phyloP scores from a whole-genome alignment of 2,113 vertebrate species.

The Argyrosomus japonicus region DNA sequence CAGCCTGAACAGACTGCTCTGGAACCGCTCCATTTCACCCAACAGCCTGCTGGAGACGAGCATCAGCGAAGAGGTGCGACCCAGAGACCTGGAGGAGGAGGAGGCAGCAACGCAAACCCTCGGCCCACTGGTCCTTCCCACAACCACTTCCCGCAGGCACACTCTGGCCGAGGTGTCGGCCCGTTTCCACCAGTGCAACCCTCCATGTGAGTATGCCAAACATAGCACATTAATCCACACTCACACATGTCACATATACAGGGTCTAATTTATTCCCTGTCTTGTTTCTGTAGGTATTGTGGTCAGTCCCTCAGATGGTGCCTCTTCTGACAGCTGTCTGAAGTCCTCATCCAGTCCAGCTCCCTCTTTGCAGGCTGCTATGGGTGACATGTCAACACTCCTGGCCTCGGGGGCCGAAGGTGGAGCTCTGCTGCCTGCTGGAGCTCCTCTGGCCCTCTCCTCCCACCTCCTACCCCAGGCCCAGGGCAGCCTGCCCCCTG shows the following conservation, averaged over 20 bases:
- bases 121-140: conserved; percentile 79
- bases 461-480: conserved; percentile 90
- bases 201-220: conserved; percentile 88
- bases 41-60: conserved; percentile 91
- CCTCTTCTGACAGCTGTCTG: conserved; percentile 94
- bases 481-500: conserved; percentile 86
- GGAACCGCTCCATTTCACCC: conserved; percentile 90
- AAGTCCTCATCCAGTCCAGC: conserved; percentile 85
- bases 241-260: too few species aligned
- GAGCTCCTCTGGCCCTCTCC: conserved; percentile 87
- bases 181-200: conserved; percentile 88
- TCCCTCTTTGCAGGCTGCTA: conserved; percentile 65
- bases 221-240: background rate
- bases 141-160: conserved; percentile 90
- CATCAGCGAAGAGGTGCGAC: conserved; percentile 91
- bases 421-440: conserved; percentile 79
- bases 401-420: conserved; percentile 80
- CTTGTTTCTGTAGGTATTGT: conserved; percentile 86
- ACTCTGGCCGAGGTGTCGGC: conserved; percentile 93
- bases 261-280: background rate
- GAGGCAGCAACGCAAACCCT: conserved; percentile 79
- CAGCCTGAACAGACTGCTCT: conserved; percentile 86
- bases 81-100: conserved; percentile 88
- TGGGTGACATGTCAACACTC: conserved; percentile 82
- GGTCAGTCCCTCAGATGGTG: conserved; percentile 88